Evolutionary conservation across 2,797 vertebrate species (phyloP).

Genomic region (Epinephelus coioides): DNA sequence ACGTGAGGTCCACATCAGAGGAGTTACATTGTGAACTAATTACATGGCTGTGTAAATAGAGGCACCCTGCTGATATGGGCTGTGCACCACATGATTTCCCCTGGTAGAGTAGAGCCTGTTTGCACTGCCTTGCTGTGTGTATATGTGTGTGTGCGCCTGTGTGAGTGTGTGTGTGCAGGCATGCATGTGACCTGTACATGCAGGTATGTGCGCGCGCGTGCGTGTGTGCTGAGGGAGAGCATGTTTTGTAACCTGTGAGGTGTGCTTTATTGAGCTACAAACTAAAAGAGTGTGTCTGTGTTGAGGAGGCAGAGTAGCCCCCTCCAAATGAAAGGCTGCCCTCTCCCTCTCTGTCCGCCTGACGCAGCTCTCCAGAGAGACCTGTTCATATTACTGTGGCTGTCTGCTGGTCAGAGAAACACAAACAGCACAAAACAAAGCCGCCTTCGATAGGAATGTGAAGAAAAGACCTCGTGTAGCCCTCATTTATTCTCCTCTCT

Average conservation of each 20-base stretch:
- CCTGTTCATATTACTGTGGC: conserved; percentile 69
- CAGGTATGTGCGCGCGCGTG: conserved; percentile 33
- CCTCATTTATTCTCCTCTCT: conserved; percentile 45
- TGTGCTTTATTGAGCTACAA: conserved; percentile 72
- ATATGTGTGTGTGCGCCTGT: conserved; percentile 21
- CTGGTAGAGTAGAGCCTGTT: conserved; percentile 77
- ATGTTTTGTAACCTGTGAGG: conserved; percentile 60
- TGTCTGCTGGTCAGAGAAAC: conserved; percentile 69
- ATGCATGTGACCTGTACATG: conserved; percentile 57
- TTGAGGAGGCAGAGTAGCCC: conserved; percentile 61
- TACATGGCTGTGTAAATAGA: conserved; percentile 81
- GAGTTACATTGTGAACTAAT: conserved; percentile 81
- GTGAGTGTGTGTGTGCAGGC: conserved; percentile 34
- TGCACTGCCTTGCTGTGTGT: conserved; percentile 51
- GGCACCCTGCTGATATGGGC: conserved; percentile 77
- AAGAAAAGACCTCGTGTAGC: conserved; percentile 38
- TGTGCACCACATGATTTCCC: conserved; percentile 84
- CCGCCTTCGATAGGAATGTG: conserved; percentile 27
- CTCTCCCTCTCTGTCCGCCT: conserved; percentile 46
- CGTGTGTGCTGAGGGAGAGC: conserved; percentile 15
- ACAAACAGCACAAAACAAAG: conserved; percentile 74
- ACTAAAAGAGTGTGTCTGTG: conserved; percentile 59
- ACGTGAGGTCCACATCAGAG: conserved; percentile 70
- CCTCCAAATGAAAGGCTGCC: conserved; percentile 73
- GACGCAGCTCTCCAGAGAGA: conserved; percentile 65